Conservation (phyloP, 2,113 vertebrate species). For the Malurus melanocephalus region DNA sequence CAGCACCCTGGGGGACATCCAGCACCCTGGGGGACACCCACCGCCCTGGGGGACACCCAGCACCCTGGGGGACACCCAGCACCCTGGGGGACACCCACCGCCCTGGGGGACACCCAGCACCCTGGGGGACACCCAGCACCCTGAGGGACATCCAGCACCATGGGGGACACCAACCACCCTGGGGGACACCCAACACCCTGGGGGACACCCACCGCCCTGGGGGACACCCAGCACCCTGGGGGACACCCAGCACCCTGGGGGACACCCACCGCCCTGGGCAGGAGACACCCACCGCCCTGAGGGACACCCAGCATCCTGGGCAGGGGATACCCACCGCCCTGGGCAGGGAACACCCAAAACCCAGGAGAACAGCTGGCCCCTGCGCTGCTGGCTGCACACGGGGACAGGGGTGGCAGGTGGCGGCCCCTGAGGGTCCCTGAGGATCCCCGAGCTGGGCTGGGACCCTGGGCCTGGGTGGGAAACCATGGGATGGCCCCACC, state of each 20-base stretch:
- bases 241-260: background rate
- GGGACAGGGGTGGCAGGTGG: background rate
- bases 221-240: background rate
- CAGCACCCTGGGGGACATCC: background rate
- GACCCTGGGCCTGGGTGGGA: background rate
- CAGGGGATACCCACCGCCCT: background rate
- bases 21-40: background rate
- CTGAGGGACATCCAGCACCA: too few relatives aligned
- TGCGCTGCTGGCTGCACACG: fast-evolving
- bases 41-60: background rate
- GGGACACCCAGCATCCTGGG: background rate
- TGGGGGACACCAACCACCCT: too few relatives aligned
- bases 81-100: background rate
- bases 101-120: background rate
- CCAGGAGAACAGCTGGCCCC: background rate
- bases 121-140: too few relatives aligned
- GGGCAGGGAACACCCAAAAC: background rate
- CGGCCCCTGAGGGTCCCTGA: fast-evolving
- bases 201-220: too few relatives aligned
- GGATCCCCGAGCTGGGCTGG: background rate
- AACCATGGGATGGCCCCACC: fast-evolving
- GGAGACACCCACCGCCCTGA: background rate
- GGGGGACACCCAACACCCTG: too few relatives aligned
- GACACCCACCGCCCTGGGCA: background rate
- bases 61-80: background rate